Base-by-base conservation (phyloP, 2,113 vertebrate genomes). In the Mesitornis unicolor region DNA sequence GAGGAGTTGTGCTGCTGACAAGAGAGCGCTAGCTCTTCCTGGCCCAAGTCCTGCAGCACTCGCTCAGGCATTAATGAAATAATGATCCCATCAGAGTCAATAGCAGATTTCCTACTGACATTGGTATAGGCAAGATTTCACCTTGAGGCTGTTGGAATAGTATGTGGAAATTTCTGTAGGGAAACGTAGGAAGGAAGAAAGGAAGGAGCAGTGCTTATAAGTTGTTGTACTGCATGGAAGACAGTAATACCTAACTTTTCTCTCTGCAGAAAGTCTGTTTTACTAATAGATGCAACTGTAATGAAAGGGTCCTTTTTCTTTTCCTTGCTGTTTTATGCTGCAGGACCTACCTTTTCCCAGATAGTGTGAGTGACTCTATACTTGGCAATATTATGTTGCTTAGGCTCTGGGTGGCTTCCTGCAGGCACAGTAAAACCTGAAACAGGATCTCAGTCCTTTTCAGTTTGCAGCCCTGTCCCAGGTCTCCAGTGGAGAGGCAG, bases 221-320 rank as follows among this genome's bases (percentile, higher is more conserved):
- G 24, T 15, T 40, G 7, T 36, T 67, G 51, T 59, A 13, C 16
- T 40, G 5, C 8, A 22, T 43, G 11, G 29, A 50, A 69, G 24
- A 36, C 0, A 33, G 19, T 6, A 84, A 82, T 18, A 38, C 22
- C 17, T 51, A 13, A 24, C 4, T 65, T 43, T 47, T 40, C 36
- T 73, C 26, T 53, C 50, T 21, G 16, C 36, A 78, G 38, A 26
- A 70, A 42, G 9, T 18, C 38, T 40, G 16, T 63, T 6, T 47
- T 54, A 35, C 10, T 28, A 29, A 4, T 13, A 84, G 36, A 51
- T 40, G 40, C 36, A 75, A 64, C 35, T 73, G 21, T 26, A 76
- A 47, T 14, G 31, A 13, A 68, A 15, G 4, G 0, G n/a, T n/a
- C n/a, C n/a, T 2, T 43, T 45, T 36, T 65, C 35, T 17, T 45